Evolutionary conservation across 2,113 vertebrate genomes (phyloP).

Genomic region (Gadus macrocephalus): DNA sequence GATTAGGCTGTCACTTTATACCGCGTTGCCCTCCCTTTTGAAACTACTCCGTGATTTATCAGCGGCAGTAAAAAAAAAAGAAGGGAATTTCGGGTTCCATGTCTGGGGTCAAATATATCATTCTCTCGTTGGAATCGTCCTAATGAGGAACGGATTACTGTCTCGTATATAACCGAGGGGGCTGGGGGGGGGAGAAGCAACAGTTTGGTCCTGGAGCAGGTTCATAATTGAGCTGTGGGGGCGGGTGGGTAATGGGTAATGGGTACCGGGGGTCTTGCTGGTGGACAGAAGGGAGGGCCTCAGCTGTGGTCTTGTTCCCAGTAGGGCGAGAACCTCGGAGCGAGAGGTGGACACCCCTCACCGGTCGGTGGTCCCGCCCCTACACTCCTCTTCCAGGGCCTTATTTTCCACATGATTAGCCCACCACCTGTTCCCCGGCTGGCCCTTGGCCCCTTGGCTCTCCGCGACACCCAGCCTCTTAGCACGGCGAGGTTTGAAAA

Average conservation of each 20-base stretch:
- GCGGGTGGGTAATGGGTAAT: background rate
- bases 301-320: constrained; percentile 54
- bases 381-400: constrained; percentile 62
- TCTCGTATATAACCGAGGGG: background rate
- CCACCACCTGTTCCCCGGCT: constrained; percentile 72
- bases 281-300: constrained; percentile 33
- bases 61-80: constrained; percentile 26
- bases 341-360: constrained; percentile 59
- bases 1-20: constrained; percentile 19
- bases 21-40: constrained; percentile 14
- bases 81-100: constrained; percentile 8
- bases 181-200: constrained; percentile 13
- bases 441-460: constrained; percentile 62
- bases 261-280: constrained; percentile 26
- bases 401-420: constrained; percentile 80
- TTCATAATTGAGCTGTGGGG: constrained; percentile 40
- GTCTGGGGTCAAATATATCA: constrained; percentile 26
- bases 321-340: constrained; percentile 60
- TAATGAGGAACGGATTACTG: constrained; percentile 28
- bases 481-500: constrained; percentile 20
- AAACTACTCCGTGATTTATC: constrained; percentile 35
- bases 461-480: constrained; percentile 55
- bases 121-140: constrained; percentile 26
- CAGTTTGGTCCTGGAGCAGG: constrained; percentile 21
- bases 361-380: constrained; percentile 44